These are phyloP conservation scores for Trichogramma pretiosum DNA, from an alignment of 1,140 invertebrate genomes.

Conservation along the genomic window DNA sequence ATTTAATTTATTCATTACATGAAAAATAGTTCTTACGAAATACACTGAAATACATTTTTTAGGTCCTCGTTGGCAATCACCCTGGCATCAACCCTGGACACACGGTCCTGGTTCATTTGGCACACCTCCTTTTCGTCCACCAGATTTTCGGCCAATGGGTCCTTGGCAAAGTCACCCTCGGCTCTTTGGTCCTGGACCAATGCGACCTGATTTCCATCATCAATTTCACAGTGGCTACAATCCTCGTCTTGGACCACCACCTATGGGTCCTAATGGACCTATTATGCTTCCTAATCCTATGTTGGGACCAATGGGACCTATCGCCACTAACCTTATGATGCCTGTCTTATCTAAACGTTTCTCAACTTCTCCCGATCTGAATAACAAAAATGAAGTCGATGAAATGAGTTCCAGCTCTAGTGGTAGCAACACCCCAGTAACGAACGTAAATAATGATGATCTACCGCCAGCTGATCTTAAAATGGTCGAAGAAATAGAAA, in stretches of 20 bases:
- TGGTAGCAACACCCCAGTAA: too few species aligned
- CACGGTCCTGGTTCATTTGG: conserved; percentile 31
- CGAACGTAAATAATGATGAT: conserved; percentile 30
- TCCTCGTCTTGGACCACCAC: conserved; percentile 30
- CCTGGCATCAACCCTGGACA: conserved; percentile 40
- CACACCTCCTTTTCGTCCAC: conserved; percentile 31
- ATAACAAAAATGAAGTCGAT: background rate
- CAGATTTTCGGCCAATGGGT: conserved; percentile 32
- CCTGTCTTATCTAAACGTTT: conserved; percentile 16
- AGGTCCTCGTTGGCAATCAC: conserved; percentile 39
- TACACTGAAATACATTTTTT: conserved; percentile 7
- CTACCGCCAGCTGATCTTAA: conserved; percentile 50
- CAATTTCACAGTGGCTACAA: conserved; percentile 40
- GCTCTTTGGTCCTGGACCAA: conserved; percentile 33
- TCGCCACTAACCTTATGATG: conserved; percentile 27
- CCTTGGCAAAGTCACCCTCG: conserved; percentile 40
- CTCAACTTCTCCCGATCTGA: background rate
- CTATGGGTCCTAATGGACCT: conserved; percentile 33
- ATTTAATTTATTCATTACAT: background rate
- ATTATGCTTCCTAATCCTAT: conserved; percentile 29
- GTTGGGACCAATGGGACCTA: conserved; percentile 29
- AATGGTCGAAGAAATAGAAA: conserved; percentile 53
- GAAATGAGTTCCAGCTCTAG: background rate
- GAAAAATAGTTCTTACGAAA: conserved; percentile 25
- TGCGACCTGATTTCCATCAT: conserved; percentile 34